Evolutionary conservation across 2,888 invertebrate genomes (phyloP), one percentile per base, ranked within the genome.

Genomic region (Ophion ellenae): DNA sequence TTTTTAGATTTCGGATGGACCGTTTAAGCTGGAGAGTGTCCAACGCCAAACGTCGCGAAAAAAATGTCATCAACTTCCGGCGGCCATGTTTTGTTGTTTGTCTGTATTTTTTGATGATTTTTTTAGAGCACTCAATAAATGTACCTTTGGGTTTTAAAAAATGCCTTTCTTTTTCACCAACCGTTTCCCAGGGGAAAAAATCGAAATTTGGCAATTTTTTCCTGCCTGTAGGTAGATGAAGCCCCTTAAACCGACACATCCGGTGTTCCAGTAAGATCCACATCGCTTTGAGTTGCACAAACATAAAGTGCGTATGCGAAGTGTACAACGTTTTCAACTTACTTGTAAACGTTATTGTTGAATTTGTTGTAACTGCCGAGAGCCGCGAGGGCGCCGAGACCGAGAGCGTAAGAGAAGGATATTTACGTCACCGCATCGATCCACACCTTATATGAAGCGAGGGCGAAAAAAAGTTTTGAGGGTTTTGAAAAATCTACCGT

Each of bases 401-500:
- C 95, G 74, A 96, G 94, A 3, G 96, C 96, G 88, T 96, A 96
- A 5, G 96, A 96, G 92, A 96, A 96, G 92, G 96, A 96, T 86
- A 96, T 96, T 92, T 96, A 96, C 1, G 96, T 96, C 0, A 96
- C 96, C 6, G 96, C 96, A 87, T 96, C 96, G 78, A 96, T 95
- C 96, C 96, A 96, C 10, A 95, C 95, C 95, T 95, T 89, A 59
- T 85, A 86, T 32, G 40, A n/a, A 73, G 76, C 76, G 69, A 47
- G 6, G 6, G 11, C 53, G 40, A 28, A 24, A 53, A 47, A n/a
- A 24, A 32, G 1, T 14, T 14, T 57, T 45, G 57, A 28, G 11
- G n/a, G 9, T 57, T 20, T 57, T 36, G 28, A 20, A 45, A 45
- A 28, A 64, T 45, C 17, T 45, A 1, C n/a, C 20, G 69, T 75